Base-by-base conservation (phyloP, 2,797 vertebrate genomes). In the Centropyge bicolor region DNA sequence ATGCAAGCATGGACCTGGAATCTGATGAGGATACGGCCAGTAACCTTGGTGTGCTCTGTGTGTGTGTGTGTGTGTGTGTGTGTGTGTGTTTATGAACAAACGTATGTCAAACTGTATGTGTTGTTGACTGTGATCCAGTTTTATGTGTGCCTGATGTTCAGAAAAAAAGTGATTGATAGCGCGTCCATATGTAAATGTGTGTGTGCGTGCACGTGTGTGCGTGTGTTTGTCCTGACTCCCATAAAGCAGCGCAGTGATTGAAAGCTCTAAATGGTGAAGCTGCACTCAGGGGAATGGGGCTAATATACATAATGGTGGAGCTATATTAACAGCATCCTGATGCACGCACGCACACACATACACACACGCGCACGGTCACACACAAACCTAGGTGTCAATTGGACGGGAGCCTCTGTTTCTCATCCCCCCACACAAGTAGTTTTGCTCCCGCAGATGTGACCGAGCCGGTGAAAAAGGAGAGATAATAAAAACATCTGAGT, bases 261-360 rank as follows among this genome's bases (percentile, higher is more conserved):
- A 93, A 91, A 70, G 86, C 87, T 87, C 84, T 88, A 81, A 90
- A 91, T 88, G 80, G 83, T 83, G 66, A 88, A 87, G 87, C 78
- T 88, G 91, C 92, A 91, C 92, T 92, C 89, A 90, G 63, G 89
- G 87, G 91, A 89, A 94, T 84, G 80, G 84, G 73, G 87, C 91
- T 93, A 93, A 94, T 94, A 84, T 93, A 90, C 92, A 93, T 94
- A 94, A 92, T 93, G 90, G 91, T 63, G 76, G 71, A 72, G 86
- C 76, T 82, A 80, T 91, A 89, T 92, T 90, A 93, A 88, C 62
- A 24, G 63, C 73, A 86, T 77, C 74, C 68, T 60, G 59, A 83
- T 83, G 54, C 41, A 11, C 49, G 35, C 68, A 22, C 70, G 0
- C 38, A 40, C 74, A 5, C 27, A 19, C 76, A 51, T 57, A 36